Evolutionary conservation across 2,888 invertebrate species (phyloP), one percentile per base, ranked within the genome.

Genomic region (Drosophila colorata): DNA sequence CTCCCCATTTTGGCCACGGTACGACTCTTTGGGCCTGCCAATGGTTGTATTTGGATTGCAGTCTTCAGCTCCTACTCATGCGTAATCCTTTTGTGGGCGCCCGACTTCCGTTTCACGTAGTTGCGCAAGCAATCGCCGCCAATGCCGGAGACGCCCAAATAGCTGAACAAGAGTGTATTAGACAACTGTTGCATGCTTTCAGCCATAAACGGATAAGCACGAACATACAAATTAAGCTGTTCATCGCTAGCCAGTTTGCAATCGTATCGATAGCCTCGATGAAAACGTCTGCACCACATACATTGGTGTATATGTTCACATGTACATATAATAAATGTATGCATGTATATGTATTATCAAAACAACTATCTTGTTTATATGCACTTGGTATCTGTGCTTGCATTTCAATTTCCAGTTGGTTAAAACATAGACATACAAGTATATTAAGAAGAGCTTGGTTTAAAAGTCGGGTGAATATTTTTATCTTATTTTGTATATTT

Each of bases 11-110:
- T 76, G 60, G 69, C 47, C 67, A 71, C 47, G 57, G 56, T 48
- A 46, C 67, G 44, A 37, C 43, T 56, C 31, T 41, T 69, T 41
- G 16, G 47, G 46, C 16, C 35, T 46, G 23, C 9, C 28, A 28
- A 23, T 41, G 16, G 8, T 20, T 33, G 18, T 60, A 35, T 61
- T 73, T 56, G 63, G 66, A 48, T 40, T 23, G 20, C 44, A 14
- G n/a, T 8, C 49, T 25, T 5, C 67, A 41, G 63, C 69, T 69
- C 40, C 73, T 49, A 69, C 78, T 78, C 53, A 78, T 68, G 78
- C 75, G 78, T 75, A 78, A 75, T 78, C 75, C 78, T 78, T 75
- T 78, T 78, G 78, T 60, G 78, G 78, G 40, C 46, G 44, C 59
- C 33, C 43, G 18, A 38, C 78, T 75, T 75, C 78, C 74, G 75